A percentile compares a stretch with the other conserved stretches of the same genome.
phyloP scores from a whole-genome alignment of 2,113 vertebrate species.

The Microcebus murinus region DNA sequence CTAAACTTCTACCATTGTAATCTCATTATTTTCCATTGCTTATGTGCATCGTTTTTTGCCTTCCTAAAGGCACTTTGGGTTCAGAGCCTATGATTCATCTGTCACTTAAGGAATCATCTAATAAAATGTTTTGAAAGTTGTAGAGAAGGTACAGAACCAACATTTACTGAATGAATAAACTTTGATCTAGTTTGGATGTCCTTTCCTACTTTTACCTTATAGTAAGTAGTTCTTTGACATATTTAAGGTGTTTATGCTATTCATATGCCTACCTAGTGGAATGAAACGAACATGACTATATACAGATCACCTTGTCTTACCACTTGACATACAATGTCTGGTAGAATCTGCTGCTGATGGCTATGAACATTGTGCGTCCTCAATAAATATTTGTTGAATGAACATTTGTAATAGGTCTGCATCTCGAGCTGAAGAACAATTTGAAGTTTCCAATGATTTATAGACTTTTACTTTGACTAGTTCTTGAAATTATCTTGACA shows the following conservation, averaged over 20 bases:
- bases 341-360: not conserved
- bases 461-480: slow-evolving; percentile 39
- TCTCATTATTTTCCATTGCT: not conserved
- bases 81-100: not conserved
- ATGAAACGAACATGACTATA: not conserved
- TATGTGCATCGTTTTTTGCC: not conserved
- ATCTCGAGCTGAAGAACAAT: slow-evolving; percentile 39
- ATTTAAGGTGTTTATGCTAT: not conserved
- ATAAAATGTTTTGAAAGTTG: not conserved
- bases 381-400: slow-evolving; percentile 52
- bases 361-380: not conserved
- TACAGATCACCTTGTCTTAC: not conserved
- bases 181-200: not conserved
- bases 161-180: not conserved
- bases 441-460: slow-evolving; percentile 57
- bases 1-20: not conserved
- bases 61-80: not conserved
- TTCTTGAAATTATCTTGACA: slow-evolving; percentile 46
- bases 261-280: not conserved
- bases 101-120: not conserved
- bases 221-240: not conserved
- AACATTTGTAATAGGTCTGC: slow-evolving; percentile 34
- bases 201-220: slow-evolving; percentile 15
- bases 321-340: not conserved
- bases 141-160: not conserved